Percentiles rank a stretch among this genome's conserved stretches.
Evolutionary conservation across 2,888 invertebrate genomes (phyloP).

Genomic region (Ornithoptera priamus): DNA sequence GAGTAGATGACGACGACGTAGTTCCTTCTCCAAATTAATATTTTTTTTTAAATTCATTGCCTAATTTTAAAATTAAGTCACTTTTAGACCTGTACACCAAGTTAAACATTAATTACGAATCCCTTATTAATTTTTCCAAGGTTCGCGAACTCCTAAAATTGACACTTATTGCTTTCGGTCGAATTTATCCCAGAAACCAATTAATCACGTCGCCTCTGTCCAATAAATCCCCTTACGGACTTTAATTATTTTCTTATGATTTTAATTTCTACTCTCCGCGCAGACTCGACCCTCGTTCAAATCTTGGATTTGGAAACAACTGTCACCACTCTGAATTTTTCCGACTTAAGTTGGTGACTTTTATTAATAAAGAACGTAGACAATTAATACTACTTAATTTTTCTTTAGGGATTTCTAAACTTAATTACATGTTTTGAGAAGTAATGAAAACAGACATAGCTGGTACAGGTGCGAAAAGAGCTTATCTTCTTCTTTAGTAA

Average conservation of each 20-base stretch:
- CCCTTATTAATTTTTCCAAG: constrained; percentile 65
- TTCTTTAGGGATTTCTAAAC: constrained; percentile 71
- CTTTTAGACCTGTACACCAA: constrained; percentile 22
- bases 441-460: constrained; percentile 28
- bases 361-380: constrained; percentile 77
- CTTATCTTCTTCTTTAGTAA: neutral
- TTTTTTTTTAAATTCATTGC: neutral
- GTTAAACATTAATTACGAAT: constrained; percentile 54
- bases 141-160: constrained; percentile 66
- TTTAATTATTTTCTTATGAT: constrained; percentile 81
- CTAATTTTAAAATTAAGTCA: constrained; percentile 16
- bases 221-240: constrained; percentile 79
- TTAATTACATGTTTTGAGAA: constrained; percentile 60
- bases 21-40: neutral
- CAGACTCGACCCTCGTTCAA: constrained; percentile 35
- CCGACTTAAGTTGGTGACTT: constrained; percentile 61
- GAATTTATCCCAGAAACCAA: constrained; percentile 69
- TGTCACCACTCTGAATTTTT: constrained; percentile 69
- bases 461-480: constrained; percentile 30
- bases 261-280: constrained; percentile 68
- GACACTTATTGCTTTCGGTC: constrained; percentile 75
- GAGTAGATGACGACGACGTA: too few relatives aligned
- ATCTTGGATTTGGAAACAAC: constrained; percentile 51
- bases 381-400: constrained; percentile 80
- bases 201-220: constrained; percentile 76